A percentile compares a stretch with the other conserved stretches of the same genome.
Evolutionary conservation across 2,113 vertebrate genomes (phyloP).

Genomic region (Arizona elegans): DNA sequence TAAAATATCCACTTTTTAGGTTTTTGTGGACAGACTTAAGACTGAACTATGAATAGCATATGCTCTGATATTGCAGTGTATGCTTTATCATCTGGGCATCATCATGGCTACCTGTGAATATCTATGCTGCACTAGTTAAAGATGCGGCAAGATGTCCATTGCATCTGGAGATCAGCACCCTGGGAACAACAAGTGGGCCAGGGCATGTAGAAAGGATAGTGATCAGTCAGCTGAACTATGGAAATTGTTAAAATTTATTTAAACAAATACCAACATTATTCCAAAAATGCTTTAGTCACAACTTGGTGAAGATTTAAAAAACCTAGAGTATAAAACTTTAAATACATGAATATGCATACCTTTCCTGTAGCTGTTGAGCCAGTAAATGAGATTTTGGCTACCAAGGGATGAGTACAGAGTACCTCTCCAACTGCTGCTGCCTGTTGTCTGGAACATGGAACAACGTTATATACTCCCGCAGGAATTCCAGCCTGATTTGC

Average conservation of each 20-base stretch:
- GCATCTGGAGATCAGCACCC: neutral
- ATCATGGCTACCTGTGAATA: neutral
- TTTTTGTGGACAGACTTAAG: neutral
- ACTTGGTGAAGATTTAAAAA: neutral
- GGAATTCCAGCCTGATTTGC: constrained; percentile 89
- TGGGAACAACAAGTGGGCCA: neutral
- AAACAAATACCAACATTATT: neutral
- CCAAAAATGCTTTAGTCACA: neutral
- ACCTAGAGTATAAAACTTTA: constrained; percentile 19
- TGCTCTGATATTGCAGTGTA: neutral
- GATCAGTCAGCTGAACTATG: neutral
- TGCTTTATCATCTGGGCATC: neutral
- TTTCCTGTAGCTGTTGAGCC: constrained; percentile 95
- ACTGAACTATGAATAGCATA: neutral
- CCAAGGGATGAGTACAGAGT: constrained; percentile 87
- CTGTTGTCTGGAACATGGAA: constrained; percentile 86
- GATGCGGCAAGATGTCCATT: neutral
- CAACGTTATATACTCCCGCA: constrained; percentile 87
- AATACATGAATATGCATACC: constrained; percentile 64
- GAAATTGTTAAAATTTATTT: neutral
- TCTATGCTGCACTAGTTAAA: neutral
- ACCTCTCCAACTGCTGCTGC: constrained; percentile 80
- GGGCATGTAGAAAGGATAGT: neutral
- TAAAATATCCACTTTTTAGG: neutral
- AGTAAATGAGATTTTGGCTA: constrained; percentile 94